Evolutionary conservation across 2,113 vertebrate species (phyloP), one percentile per base, ranked within the genome.

Genomic region (Cyanoliseus patagonus): DNA sequence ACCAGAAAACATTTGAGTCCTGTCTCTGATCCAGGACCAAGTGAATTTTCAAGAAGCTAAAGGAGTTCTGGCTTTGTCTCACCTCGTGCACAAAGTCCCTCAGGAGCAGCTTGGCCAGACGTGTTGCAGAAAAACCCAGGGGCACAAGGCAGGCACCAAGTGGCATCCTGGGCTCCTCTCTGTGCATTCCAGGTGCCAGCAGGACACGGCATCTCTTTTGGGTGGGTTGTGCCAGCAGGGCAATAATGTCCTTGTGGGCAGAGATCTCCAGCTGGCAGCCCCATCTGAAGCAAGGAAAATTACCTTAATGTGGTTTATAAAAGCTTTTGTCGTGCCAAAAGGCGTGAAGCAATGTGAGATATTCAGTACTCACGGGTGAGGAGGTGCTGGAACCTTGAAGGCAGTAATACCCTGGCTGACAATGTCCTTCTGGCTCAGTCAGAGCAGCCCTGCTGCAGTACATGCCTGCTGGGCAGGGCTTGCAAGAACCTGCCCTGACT

Each of bases 201-300:
- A 20, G 99, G 98, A 80, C 99, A 99, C 0, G 99, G 98, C 80
- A 95, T 94, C 94, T 98, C 98, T n/a, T 94, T 97, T 13, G 98
- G 97, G 49, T 97, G 90, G 41, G 75, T 84, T 0, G 98, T 99
- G 88, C 99, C 99, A 76, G 77, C 88, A 16, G 98, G 98, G 83
- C 99, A 99, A 66, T 98, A 97, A 89, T 98, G 98, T 5, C 99
- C 99, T 12, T 52, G 94, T 11, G 98, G 98, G 79, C 99, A 99
- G 41, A 99, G 91, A 22, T 98, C 98, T 30, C 99, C 98, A 92
- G 98, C 99, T 1, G 95, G 89, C 63, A 97, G 76, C 24, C 97
- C 97, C 16, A 98, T 90, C 99, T 99, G 92, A 31, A 84, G 46
- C 28, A 70, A 91, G 10, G 47, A 16, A 67, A 55, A 69, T 4